Conservation (phyloP, 2,888 invertebrate species). For the Tenodera sinensis region DNA sequence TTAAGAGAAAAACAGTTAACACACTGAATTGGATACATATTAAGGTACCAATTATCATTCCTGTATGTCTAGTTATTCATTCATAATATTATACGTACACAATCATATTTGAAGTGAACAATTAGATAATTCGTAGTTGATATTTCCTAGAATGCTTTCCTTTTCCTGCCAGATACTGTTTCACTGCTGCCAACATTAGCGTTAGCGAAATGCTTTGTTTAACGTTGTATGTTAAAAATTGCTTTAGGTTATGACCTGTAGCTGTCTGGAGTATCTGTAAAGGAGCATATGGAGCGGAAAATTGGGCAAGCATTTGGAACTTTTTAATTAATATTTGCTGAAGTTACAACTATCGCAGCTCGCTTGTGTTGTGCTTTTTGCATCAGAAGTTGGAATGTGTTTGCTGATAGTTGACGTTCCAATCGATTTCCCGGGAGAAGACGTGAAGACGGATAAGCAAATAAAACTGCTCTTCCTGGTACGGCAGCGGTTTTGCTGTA, state of each 20-base stretch:
- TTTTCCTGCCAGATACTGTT: no score
- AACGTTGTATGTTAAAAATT: no score
- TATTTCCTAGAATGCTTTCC: no score
- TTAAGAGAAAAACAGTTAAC: no score
- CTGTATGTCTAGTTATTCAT: no score
- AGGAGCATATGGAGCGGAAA: background rate
- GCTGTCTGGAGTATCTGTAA: background rate
- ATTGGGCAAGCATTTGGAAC: constrained; percentile 4
- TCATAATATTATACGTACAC: no score
- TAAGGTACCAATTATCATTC: no score
- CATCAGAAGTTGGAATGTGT: background rate
- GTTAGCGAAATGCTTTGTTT: no score
- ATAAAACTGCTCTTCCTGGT: background rate
- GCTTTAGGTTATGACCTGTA: background rate
- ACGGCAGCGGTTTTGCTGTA: background rate
- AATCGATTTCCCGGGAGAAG: background rate
- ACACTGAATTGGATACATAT: no score
- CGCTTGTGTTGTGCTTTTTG: background rate
- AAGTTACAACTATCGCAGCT: background rate
- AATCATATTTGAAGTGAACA: no score
- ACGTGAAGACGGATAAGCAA: background rate
- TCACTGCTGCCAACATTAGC: no score
- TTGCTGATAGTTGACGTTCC: background rate
- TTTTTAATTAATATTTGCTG: constrained; percentile 8
- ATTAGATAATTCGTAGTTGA: no score